Percentiles rank a stretch among this genome's conserved stretches.
Evolutionary conservation across 2,113 vertebrate genomes (phyloP).

Genomic region (Abramis brama): DNA sequence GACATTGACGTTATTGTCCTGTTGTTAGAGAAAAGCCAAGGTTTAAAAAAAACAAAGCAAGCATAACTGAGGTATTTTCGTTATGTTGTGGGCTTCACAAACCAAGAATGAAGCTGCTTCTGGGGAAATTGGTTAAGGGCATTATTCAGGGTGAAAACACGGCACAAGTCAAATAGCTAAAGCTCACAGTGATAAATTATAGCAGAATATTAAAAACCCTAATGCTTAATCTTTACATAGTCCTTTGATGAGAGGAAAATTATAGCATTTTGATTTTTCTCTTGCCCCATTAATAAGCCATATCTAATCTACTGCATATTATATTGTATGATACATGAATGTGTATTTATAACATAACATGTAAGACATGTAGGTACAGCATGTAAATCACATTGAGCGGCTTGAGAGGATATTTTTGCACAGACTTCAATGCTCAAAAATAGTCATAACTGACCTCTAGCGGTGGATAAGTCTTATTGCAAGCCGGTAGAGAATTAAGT

Average conservation of each 20-base stretch:
- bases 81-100: not conserved
- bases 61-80: not conserved
- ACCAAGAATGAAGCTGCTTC: not conserved
- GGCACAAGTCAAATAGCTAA: not conserved
- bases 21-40: constrained; percentile 7
- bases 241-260: not conserved
- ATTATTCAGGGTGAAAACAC: constrained; percentile 8
- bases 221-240: constrained; percentile 20
- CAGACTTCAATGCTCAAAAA: constrained; percentile 4
- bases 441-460: constrained; percentile 75
- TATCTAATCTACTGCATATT: constrained; percentile 6
- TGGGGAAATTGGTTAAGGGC: not conserved
- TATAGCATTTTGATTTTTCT: not conserved
- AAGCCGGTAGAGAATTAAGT: constrained; percentile 22
- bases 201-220: not conserved
- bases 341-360: constrained; percentile 14
- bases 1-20: not conserved
- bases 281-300: constrained; percentile 7
- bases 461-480: constrained; percentile 58
- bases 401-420: constrained; percentile 14
- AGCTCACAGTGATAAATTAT: not conserved
- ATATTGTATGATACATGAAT: constrained; percentile 8
- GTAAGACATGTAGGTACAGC: not conserved
- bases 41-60: not conserved
- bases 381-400: constrained; percentile 7